A percentile compares a stretch with the other conserved stretches of the same genome.
These are phyloP conservation scores for Rotaria macrura DNA, from an alignment of 2,888 invertebrate genomes.

Conservation along the genomic window DNA sequence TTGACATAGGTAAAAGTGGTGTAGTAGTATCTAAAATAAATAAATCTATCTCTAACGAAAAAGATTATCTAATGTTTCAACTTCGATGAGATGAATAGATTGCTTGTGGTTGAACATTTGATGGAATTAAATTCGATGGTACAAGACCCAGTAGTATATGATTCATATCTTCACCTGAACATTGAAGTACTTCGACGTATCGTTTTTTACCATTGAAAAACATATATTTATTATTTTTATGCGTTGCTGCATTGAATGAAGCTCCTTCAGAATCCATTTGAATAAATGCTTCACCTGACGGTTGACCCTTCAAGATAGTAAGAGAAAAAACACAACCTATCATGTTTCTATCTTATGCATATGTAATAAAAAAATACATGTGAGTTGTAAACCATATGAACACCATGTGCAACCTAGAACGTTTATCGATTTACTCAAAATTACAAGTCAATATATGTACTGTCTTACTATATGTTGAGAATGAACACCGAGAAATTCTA, in stretches of 20 bases:
- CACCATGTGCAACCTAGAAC: constrained; percentile 56
- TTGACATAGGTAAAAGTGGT: neutral
- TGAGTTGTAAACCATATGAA: constrained; percentile 97
- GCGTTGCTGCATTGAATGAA: constrained; percentile 76
- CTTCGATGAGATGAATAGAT: neutral
- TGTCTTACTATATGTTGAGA: constrained; percentile 69
- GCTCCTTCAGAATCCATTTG: constrained; percentile 95
- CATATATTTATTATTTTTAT: constrained; percentile 93
- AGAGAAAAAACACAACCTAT: neutral
- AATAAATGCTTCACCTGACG: constrained; percentile 96
- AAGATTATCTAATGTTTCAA: neutral
- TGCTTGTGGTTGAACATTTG: neutral
- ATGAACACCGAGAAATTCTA: constrained; percentile 90
- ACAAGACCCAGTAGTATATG: constrained; percentile 53
- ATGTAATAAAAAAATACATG: constrained; percentile 60
- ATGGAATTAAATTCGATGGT: neutral
- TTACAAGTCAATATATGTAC: constrained; percentile 56
- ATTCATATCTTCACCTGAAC: constrained; percentile 97
- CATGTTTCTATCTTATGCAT: too few relatives aligned
- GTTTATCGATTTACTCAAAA: neutral
- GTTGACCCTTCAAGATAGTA: constrained; percentile 66
- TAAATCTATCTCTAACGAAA: too few relatives aligned
- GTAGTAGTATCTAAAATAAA: neutral
- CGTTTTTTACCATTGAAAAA: constrained; percentile 45
- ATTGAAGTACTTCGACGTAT: constrained; percentile 94